Conservation (phyloP, 2,113 vertebrate genomes). For the Paraplagusia blochii region DNA sequence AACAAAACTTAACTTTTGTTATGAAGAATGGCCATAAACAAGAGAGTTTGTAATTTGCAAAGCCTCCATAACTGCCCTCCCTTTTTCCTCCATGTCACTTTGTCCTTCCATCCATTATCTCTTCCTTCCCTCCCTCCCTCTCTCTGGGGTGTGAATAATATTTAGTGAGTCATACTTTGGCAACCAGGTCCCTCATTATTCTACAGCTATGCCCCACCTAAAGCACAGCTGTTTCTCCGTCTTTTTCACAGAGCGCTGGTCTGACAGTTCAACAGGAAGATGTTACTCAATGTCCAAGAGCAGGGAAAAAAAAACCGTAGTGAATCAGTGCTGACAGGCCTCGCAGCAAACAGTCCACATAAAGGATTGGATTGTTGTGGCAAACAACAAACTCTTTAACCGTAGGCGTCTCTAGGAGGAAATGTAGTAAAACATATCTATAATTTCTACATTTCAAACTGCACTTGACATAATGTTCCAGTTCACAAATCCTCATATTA, state of each 20-base stretch:
- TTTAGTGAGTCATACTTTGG: conserved; percentile 75
- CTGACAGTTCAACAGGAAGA: conserved; percentile 35
- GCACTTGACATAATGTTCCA: too few relatives aligned
- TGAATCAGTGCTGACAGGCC: conserved; percentile 6
- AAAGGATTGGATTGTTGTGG: neutral
- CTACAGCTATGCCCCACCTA: conserved; percentile 57
- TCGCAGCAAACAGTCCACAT: neutral
- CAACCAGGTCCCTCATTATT: conserved; percentile 59
- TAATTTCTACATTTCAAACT: too few relatives aligned
- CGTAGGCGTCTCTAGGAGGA: too few relatives aligned
- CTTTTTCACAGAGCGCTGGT: conserved; percentile 25
- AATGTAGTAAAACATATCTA: too few relatives aligned
- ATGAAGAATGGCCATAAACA: neutral
- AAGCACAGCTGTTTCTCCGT: conserved; percentile 66
- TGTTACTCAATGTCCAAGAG: conserved; percentile 5
- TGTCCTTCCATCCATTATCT: conserved; percentile 6
- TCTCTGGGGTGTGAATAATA: conserved; percentile 48
- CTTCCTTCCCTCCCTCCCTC: conserved; percentile 28
- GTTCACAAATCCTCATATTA: too few relatives aligned
- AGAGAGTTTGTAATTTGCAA: neutral
- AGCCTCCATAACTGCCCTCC: neutral
- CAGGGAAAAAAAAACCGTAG: conserved; percentile 3
- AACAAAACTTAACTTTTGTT: neutral
- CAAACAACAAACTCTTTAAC: too few relatives aligned
- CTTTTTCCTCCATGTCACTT: conserved; percentile 7